Conservation (phyloP, 1,140 invertebrate species). For the Brachionus manjavacas region DNA sequence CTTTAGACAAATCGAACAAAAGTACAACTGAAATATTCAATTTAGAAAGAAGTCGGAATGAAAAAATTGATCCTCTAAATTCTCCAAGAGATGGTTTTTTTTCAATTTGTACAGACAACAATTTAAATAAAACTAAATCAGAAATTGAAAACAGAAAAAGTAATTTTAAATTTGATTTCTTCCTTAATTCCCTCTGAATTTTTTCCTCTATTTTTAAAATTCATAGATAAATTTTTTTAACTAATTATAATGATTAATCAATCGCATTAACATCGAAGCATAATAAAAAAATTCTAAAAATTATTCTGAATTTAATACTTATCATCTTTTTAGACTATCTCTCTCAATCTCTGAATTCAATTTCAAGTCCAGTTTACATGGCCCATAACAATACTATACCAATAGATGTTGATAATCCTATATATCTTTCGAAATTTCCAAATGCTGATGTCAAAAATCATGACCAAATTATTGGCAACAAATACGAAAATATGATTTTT, state of each 20-base stretch:
- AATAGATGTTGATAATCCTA: neutral
- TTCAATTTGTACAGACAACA: neutral
- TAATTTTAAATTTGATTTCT: neutral
- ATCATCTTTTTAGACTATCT: neutral
- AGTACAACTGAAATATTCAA: neutral
- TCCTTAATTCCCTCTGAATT: neutral
- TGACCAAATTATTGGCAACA: neutral
- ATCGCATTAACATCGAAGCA: neutral
- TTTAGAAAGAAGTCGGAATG: neutral
- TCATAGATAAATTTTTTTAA: neutral
- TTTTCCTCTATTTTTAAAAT: neutral
- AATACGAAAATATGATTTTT: neutral
- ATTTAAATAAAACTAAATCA: neutral
- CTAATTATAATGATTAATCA: neutral
- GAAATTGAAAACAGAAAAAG: neutral
- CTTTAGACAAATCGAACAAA: neutral
- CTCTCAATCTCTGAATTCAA: neutral
- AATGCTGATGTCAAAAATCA: neutral
- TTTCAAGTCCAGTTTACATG: neutral
- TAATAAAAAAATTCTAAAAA: no score
- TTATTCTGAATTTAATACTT: neutral
- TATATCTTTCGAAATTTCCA: constrained; percentile 2
- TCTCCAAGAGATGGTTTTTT: neutral
- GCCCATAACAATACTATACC: neutral
- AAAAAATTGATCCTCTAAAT: neutral